These are phyloP conservation scores for Panulirus ornatus DNA, from an alignment of 1,140 invertebrate genomes.

Conservation along the genomic window DNA sequence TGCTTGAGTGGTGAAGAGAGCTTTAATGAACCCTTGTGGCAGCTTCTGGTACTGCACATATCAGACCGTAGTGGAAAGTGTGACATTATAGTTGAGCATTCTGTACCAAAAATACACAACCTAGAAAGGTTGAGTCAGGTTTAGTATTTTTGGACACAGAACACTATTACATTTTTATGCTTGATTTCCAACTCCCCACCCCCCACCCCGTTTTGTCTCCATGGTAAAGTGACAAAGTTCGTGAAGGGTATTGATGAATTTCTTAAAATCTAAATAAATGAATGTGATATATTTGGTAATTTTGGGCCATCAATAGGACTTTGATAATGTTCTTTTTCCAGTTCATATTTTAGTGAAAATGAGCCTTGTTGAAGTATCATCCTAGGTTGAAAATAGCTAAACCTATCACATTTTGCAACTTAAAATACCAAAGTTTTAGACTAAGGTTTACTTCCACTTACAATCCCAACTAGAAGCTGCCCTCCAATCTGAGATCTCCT, in stretches of 20 bases:
- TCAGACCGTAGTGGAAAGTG: slow-evolving; percentile 56
- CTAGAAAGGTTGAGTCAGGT: slow-evolving; percentile 21
- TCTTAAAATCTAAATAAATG: slow-evolving; percentile 17
- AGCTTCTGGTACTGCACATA: slow-evolving; percentile 63
- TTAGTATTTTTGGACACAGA: slow-evolving; percentile 31
- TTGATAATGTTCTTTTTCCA: slow-evolving; percentile 44
- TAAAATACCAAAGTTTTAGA: slow-evolving; percentile 58
- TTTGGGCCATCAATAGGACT: slow-evolving; percentile 23
- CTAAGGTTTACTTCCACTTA: slow-evolving; percentile 68
- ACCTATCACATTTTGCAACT: slow-evolving; percentile 41
- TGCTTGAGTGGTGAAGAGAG: slow-evolving; percentile 58
- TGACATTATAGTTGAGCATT: slow-evolving; percentile 14
- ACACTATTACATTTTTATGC: background rate
- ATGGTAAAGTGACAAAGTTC: slow-evolving; percentile 5
- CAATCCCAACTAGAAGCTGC: slow-evolving; percentile 65
- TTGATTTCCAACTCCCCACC: background rate
- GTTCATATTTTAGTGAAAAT: slow-evolving; percentile 39
- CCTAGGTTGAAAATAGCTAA: slow-evolving; percentile 54
- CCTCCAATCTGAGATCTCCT: slow-evolving; percentile 20
- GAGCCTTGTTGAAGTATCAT: slow-evolving; percentile 52
- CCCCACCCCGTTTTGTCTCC: background rate
- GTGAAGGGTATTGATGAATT: slow-evolving; percentile 12
- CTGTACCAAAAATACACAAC: slow-evolving; percentile 4
- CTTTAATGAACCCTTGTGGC: slow-evolving; percentile 47
- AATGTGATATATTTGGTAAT: slow-evolving; percentile 41